phyloP scores from a whole-genome alignment of 2,888 invertebrate genomes.

The Lamellibrachia satsuma region DNA sequence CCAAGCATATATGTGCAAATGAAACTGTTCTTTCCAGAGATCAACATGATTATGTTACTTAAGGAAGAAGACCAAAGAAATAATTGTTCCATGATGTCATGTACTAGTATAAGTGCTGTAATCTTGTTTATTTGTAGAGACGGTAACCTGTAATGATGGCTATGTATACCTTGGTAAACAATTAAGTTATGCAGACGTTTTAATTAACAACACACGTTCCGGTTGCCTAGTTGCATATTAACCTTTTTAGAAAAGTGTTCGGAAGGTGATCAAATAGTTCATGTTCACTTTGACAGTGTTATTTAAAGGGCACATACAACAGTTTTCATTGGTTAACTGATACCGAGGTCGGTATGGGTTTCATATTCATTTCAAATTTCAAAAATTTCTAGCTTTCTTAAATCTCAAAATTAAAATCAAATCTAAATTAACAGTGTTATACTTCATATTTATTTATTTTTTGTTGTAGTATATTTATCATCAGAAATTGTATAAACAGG shows the following conservation, averaged over 20 bases:
- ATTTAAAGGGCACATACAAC: not conserved
- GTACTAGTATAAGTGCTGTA: not conserved
- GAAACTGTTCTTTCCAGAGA: not conserved
- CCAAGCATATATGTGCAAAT: not conserved
- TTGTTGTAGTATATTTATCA: too few species aligned
- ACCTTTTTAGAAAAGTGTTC: not conserved
- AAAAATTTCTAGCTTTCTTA: too few species aligned
- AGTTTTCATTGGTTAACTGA: too few species aligned
- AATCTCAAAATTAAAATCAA: too few species aligned
- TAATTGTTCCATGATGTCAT: not conserved
- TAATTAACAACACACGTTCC: not conserved
- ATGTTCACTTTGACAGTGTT: not conserved
- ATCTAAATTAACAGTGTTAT: too few species aligned
- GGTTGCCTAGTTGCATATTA: not conserved
- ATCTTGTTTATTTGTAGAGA: not conserved
- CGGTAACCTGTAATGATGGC: slow-evolving; percentile 1
- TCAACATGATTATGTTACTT: not conserved
- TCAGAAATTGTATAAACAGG: too few species aligned
- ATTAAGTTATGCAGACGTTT: not conserved
- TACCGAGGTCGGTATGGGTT: too few species aligned
- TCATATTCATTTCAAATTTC: too few species aligned
- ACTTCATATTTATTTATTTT: too few species aligned
- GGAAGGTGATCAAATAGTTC: not conserved
- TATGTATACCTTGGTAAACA: slow-evolving; percentile 12
- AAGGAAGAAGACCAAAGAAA: not conserved